phyloP scores from a whole-genome alignment of 2,113 vertebrate species.

The Crotophaga sulcirostris region DNA sequence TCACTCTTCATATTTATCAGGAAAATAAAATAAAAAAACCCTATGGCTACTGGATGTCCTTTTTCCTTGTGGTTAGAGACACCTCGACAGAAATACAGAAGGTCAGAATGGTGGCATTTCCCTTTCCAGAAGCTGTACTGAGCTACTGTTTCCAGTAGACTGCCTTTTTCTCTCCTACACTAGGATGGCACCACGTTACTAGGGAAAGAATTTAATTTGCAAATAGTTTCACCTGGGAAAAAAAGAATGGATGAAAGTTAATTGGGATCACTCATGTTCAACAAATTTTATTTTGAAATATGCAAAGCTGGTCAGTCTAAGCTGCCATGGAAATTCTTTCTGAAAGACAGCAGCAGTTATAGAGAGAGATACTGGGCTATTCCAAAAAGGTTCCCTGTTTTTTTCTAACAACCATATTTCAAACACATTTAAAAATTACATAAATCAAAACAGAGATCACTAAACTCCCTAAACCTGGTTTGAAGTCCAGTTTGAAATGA shows the following conservation, averaged over 20 bases:
- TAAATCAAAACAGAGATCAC: background rate
- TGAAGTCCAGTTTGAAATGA: background rate
- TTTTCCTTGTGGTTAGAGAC: background rate
- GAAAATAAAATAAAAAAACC: background rate
- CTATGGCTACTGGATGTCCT: background rate
- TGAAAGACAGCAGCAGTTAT: background rate
- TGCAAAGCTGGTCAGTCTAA: constrained; percentile 10
- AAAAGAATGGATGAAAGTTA: background rate
- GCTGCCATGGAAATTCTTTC: background rate
- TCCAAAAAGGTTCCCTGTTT: background rate
- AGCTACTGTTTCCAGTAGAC: background rate
- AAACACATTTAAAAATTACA: background rate
- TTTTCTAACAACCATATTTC: background rate
- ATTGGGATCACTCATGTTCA: background rate
- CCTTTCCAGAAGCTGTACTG: background rate
- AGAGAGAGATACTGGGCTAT: background rate
- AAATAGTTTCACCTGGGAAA: background rate
- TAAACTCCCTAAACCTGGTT: background rate
- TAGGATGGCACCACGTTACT: background rate
- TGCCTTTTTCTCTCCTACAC: background rate
- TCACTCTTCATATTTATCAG: background rate
- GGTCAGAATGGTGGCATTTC: background rate
- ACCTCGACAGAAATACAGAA: background rate
- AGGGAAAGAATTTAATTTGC: background rate
- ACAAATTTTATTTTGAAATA: constrained; percentile 10